Evolutionary conservation across 1,140 invertebrate genomes (phyloP).

Genomic region (Brachionus rubens): DNA sequence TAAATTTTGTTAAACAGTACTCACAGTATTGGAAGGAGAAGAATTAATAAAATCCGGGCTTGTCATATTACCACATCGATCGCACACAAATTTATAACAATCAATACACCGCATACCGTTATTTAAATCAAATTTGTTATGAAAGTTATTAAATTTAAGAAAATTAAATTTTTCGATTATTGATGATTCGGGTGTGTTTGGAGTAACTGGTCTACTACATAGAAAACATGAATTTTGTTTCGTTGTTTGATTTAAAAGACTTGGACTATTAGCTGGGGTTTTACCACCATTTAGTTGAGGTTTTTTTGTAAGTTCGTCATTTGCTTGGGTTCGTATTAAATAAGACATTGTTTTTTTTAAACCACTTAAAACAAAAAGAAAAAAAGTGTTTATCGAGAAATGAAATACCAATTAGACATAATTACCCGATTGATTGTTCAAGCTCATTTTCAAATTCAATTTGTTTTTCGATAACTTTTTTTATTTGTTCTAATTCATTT

Average conservation of each 20-base stretch:
- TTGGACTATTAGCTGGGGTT: too few species aligned
- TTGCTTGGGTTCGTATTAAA: neutral
- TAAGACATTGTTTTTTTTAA: constrained; percentile 23
- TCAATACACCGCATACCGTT: neutral
- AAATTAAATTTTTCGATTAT: constrained; percentile 2
- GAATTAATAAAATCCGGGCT: neutral
- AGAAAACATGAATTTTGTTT: neutral
- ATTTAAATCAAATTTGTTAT: neutral
- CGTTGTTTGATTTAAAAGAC: too few species aligned
- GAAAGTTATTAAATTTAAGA: neutral
- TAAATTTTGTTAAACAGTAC: too few species aligned
- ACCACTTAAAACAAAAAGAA: neutral
- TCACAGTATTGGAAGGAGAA: too few species aligned
- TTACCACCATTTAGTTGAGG: too few species aligned
- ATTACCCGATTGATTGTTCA: constrained; percentile 10
- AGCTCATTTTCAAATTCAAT: constrained; percentile 41
- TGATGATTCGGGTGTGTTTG: neutral
- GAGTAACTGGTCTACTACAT: neutral
- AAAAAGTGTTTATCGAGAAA: neutral
- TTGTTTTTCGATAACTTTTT: constrained; percentile 34
- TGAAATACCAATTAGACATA: neutral
- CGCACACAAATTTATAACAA: neutral
- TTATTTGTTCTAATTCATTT: constrained; percentile 32
- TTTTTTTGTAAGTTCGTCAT: neutral
- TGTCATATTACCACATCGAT: neutral